Base-by-base conservation (phyloP, 2,888 invertebrate genomes). In the Acutogordius australiensis region DNA sequence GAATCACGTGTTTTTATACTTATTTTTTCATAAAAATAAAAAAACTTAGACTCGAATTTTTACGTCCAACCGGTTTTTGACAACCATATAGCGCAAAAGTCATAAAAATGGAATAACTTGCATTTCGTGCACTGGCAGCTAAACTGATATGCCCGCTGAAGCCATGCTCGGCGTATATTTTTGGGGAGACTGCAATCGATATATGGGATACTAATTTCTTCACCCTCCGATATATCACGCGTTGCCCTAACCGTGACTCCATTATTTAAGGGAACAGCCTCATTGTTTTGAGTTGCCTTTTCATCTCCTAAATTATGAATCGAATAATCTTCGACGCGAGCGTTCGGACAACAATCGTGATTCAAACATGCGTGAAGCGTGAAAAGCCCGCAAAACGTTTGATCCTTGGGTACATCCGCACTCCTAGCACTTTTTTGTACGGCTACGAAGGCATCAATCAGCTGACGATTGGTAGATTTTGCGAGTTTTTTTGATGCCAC, bases 311-410 rank as follows among this genome's bases (percentile, higher is more conserved):
- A 21, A 28, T 58, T 60, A 26, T 61, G 45, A 30, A 62, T 62
- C n/a, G n/a, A n/a, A n/a, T n/a, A n/a, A 60, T 64, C 65, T 58
- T 64, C 58, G 27, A 67, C 65, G 61, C 65, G 65, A 2, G 64
- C 66, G 57, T 64, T 65, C 62, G 66, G 66, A 51, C 63, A 64
- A 60, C 67, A 67, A 2, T 66, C 66, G 61, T 67, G 67, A 51
- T 67, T 67, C 45, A 67, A 60, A 60, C 66, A 67, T 1, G 67
- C 65, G 59, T 67, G 67, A 1, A 67, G 62, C 1, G 65, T 63
- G 61, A 67, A 67, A 60, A 67, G 62, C 1, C 67, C 67, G 4
- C 66, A 65, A 62, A 67, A 67, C 60, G 65, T 65, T 1, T 65
- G 66, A 45, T 67, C 67, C 8, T 57, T n/a, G 45, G 29, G 59